Base-by-base conservation (phyloP, 2,888 invertebrate genomes). In the Chymomyza fuscimana region DNA sequence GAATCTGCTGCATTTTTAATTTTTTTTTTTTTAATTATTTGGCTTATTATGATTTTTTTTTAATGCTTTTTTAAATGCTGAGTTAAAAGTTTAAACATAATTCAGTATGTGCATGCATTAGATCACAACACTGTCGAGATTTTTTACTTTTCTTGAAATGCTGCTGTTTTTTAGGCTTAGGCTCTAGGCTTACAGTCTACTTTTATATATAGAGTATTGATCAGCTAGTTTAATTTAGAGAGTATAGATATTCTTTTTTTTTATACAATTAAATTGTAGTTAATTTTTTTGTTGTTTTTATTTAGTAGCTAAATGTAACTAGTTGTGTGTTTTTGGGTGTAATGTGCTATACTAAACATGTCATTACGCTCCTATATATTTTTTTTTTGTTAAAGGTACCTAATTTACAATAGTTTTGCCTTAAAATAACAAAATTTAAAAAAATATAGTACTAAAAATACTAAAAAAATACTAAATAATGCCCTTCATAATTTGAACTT, bases 101-200 rank as follows among this genome's bases (percentile, higher is more conserved):
- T 79, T 87, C 79, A 79, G 87, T 83, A 81, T 86, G 86, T 83
- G 83, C 83, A 79, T 78, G 72, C 72, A 63, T 58, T 77, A 66
- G 77, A 90, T 91, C 91, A 91, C 92, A 91, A 91, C 91, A 90
- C 91, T 89, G 86, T 90, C 89, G 91, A 91, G 91, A 91, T 89
- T 90, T 65, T 65, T 70, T 56, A 73, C 62, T 66, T 72, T 58
- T 68, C 54, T 22, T 60, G 67, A 77, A 87, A 78, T 77, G 81
- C 74, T 64, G 73, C 77, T 75, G 73, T 70, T 80, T 74, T 46
- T 73, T 71, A 51, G 65, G 50, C 74, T 76, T 76, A 77, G n/a
- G 19, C 60, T 76, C 76, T 59, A 65, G 61, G 32, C 62, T 62
- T 67, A 66, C 56, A 16, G 40, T 51, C 51, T 58, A 32, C 6